Evolutionary conservation across 1,140 invertebrate species (phyloP).

Genomic region (Brachionus calyciflorus): DNA sequence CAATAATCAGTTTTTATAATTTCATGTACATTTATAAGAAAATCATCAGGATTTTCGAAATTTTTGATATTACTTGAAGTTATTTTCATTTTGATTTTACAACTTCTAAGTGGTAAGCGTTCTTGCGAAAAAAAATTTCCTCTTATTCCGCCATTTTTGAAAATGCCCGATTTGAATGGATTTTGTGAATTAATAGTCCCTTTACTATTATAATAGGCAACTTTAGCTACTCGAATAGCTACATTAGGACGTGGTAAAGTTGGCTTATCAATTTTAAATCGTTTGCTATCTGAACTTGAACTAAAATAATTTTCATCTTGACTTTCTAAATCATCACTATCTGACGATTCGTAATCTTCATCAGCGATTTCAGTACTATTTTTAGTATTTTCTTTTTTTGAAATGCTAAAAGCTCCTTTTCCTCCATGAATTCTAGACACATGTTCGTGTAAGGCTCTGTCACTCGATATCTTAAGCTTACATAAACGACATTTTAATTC

Average conservation of each 20-base stretch:
- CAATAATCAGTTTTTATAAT: neutral
- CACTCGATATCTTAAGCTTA: constrained; percentile 12
- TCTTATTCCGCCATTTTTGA: constrained; percentile 35
- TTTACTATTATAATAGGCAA: constrained; percentile 46
- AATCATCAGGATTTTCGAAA: neutral
- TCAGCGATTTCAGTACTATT: neutral
- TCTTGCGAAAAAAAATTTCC: constrained; percentile 46
- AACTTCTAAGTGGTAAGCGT: constrained; percentile 22
- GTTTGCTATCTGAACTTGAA: constrained; percentile 21
- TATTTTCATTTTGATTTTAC: constrained; percentile 40
- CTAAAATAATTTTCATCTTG: constrained; percentile 34
- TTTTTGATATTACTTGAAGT: neutral
- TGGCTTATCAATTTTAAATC: neutral
- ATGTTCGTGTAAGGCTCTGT: constrained; percentile 24
- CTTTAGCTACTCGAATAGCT: constrained; percentile 42
- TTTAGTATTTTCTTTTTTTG: neutral
- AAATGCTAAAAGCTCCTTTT: neutral
- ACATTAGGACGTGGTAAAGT: constrained; percentile 13
- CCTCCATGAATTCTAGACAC: constrained; percentile 33
- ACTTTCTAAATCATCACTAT: neutral
- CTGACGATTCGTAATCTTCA: constrained; percentile 34
- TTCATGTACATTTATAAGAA: constrained; percentile 18
- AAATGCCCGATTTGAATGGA: constrained; percentile 41
- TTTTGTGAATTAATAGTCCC: constrained; percentile 9
- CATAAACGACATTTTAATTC: constrained; percentile 9